A percentile compares a stretch with the other conserved stretches of the same genome.
These are phyloP conservation scores for Pentamera pediparva DNA, from an alignment of 53 echinoderm and acorn worm genomes.

Conservation along the genomic window DNA sequence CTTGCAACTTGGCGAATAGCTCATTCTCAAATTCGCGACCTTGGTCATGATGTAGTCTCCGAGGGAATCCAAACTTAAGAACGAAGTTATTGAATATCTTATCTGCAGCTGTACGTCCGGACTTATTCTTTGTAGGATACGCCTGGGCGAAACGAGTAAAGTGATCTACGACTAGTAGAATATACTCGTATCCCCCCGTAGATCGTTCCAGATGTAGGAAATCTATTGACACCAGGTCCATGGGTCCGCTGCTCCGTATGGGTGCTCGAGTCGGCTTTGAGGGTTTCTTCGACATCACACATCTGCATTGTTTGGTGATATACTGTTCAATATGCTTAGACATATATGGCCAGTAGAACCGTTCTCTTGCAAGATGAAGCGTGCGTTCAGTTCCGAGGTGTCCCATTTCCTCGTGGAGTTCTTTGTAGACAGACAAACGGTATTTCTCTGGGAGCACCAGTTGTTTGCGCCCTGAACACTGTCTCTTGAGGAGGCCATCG, in stretches of 20 bases:
- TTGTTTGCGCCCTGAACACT: conserved; percentile 10
- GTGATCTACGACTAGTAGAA: conserved; percentile 45
- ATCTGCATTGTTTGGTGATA: conserved; percentile 4
- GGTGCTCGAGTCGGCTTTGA: conserved; percentile 19
- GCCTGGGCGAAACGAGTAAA: conserved; percentile 47
- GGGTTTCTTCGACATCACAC: conserved; percentile 13
- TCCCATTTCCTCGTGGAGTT: conserved; percentile 46
- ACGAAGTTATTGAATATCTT: conserved; percentile 41
- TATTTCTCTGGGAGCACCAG: conserved; percentile 31
- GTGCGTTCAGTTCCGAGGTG: conserved; percentile 11
- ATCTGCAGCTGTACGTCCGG: conserved; percentile 27
- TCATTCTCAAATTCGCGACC: conserved; percentile 51
- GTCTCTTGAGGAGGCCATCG: conserved; percentile 17
- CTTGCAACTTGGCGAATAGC: conserved; percentile 14
- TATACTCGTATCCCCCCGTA: conserved; percentile 46
- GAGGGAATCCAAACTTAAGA: conserved; percentile 42
- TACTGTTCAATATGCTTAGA: background rate
- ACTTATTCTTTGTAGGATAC: conserved; percentile 42
- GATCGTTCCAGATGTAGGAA: conserved; percentile 46
- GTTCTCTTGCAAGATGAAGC: conserved; percentile 11
- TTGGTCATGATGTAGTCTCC: conserved; percentile 44
- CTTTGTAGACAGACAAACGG: conserved; percentile 8
- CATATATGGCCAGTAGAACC: conserved; percentile 44
- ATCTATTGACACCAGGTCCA: conserved; percentile 47
- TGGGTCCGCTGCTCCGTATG: conserved; percentile 33